These are phyloP conservation scores for Microplitis manilae DNA, from an alignment of 2,888 invertebrate genomes.

Conservation along the genomic window DNA sequence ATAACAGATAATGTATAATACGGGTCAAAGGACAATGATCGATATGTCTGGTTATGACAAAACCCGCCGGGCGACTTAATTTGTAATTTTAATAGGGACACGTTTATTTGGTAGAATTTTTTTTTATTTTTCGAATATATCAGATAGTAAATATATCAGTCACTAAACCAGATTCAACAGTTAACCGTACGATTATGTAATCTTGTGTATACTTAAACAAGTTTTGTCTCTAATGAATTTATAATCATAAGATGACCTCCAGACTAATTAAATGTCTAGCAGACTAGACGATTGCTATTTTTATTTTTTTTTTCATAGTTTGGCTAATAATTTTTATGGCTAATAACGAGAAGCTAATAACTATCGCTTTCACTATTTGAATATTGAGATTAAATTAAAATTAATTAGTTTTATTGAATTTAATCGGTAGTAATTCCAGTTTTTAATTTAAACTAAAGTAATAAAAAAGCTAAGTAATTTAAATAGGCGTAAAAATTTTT, in stretches of 20 bases:
- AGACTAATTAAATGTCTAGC: background rate
- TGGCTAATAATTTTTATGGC: background rate
- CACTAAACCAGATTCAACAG: background rate
- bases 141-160: background rate
- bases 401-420: too few species aligned
- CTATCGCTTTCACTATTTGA: too few species aligned
- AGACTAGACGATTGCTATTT: background rate
- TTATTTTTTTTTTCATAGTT: background rate
- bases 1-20: background rate
- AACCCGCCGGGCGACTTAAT: constrained; percentile 9
- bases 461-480: too few species aligned
- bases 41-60: constrained; percentile 9
- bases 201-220: background rate
- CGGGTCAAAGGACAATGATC: constrained; percentile 27
- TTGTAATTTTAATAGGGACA: constrained; percentile 20
- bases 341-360: too few species aligned
- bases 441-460: too few species aligned
- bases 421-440: too few species aligned
- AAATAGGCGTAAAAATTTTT: too few species aligned
- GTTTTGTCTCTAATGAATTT: constrained; percentile 1
- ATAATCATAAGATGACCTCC: background rate
- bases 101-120: background rate
- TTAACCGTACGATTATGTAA: constrained; percentile 1
- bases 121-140: background rate
- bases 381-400: too few species aligned